Evolutionary conservation across 2,888 invertebrate genomes (phyloP), one percentile per base, ranked within the genome.

Genomic region (Galeopsomyia nigrocyanea): DNA sequence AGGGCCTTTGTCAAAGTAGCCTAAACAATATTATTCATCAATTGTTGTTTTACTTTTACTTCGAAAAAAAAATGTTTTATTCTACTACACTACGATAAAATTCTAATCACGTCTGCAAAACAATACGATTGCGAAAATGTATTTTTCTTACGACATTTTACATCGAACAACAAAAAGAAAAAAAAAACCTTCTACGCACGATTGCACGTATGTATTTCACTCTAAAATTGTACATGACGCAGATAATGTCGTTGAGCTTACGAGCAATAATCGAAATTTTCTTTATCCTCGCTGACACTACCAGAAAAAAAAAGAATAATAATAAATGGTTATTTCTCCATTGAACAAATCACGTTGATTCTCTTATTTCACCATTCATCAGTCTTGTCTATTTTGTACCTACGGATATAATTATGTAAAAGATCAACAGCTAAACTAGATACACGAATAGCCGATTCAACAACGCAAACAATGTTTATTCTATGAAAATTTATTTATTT

Each of bases 91-190:
- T 56, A 55, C 31, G 31, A 55, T 14, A 64, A 58, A 70, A 57
- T 61, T 60, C 16, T 58, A 62, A 49, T 64, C 51, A 51, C 56
- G 22, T 51, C 22, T 71, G 51, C 55, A 66, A 71, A 16, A 56
- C n/a, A 22, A 47, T 71, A 49, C 49, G 46, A 71, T 64, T 71
- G 49, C 14, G n/a, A 71, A 47, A 75, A 61, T 75, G 73, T 78
- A 78, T 78, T 76, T 75, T 76, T 74, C 69, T 76, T 73, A 74
- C 51, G 51, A 67, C 17, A 68, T 74, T 74, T 75, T 76, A 76
- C 74, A 78, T 73, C 66, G 73, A 75, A 71, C 60, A 51, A 22
- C 31, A 70, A 46, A 65, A 26, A 26, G 5, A 26, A 26, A 26
- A 5, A 26, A 26, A 26, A 26, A 26, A 10, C 53, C 64, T 46